phyloP scores from a whole-genome alignment of 1,140 invertebrate species.

The Drosophila bipectinata region DNA sequence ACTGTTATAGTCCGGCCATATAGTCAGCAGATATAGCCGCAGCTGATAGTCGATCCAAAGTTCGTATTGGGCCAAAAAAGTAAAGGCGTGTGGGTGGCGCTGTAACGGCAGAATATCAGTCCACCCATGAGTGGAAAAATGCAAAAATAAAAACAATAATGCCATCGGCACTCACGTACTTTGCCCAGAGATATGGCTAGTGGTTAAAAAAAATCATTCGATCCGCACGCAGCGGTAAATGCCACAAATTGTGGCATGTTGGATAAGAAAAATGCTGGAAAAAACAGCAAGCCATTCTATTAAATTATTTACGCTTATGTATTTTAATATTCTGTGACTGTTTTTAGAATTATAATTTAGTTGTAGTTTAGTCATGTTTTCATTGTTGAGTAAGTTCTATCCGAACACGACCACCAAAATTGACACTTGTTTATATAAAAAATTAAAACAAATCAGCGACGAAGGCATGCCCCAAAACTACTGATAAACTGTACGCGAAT shows the following conservation, averaged over 20 bases:
- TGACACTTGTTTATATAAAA: slow-evolving; percentile 50
- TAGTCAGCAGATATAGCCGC: slow-evolving; percentile 29
- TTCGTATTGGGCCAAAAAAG: slow-evolving; percentile 40
- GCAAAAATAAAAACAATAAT: slow-evolving; percentile 26
- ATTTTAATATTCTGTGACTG: background rate
- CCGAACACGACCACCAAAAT: slow-evolving; percentile 17
- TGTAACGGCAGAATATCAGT: slow-evolving; percentile 57
- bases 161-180: slow-evolving; percentile 39
- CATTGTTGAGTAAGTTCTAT: slow-evolving; percentile 20
- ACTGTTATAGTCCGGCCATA: slow-evolving; percentile 60
- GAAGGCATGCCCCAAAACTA: slow-evolving; percentile 26
- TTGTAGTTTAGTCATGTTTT: slow-evolving; percentile 14
- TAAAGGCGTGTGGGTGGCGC: slow-evolving; percentile 59
- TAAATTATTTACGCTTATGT: too few species aligned
- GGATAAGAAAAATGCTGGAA: slow-evolving; percentile 23
- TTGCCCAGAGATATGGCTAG: slow-evolving; percentile 21
- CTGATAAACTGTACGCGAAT: slow-evolving; percentile 45
- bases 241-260: slow-evolving; percentile 14
- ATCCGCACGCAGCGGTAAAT: slow-evolving; percentile 51
- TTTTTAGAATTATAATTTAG: slow-evolving; percentile 11
- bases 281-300: background rate
- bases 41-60: slow-evolving; percentile 61
- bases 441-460: slow-evolving; percentile 66
- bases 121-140: slow-evolving; percentile 37
- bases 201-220: slow-evolving; percentile 31